Conservation (phyloP, 2,797 vertebrate species). For the Tenualosa ilisha region DNA sequence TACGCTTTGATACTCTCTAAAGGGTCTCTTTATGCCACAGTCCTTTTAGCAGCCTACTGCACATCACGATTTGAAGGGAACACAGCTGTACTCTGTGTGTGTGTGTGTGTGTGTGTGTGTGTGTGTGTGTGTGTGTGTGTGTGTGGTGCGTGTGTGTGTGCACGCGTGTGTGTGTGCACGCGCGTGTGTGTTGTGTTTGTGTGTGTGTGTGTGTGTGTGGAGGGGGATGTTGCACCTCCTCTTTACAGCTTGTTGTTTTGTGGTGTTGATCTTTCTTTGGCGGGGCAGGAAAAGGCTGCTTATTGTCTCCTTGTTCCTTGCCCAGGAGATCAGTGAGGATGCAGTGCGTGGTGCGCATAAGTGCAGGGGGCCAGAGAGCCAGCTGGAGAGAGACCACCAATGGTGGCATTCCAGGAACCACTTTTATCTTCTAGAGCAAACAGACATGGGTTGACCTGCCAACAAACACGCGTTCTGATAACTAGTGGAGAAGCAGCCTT, state of each 20-base stretch:
- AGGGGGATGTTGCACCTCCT: no score
- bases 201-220: neutral
- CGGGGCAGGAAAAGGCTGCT: constrained; percentile 29
- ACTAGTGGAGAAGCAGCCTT: constrained; percentile 10
- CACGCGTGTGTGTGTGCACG: neutral
- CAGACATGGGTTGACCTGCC: neutral
- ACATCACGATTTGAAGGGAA: neutral
- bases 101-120: constrained; percentile 24
- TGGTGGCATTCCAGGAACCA: constrained; percentile 25
- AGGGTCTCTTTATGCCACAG: constrained; percentile 22
- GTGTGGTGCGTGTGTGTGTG: neutral
- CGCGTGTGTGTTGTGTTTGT: no score
- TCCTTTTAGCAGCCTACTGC: neutral
- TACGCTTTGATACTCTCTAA: constrained; percentile 35
- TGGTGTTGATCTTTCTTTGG: constrained; percentile 40
- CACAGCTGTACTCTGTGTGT: no score
- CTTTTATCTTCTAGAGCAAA: constrained; percentile 22
- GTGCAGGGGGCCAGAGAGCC: constrained; percentile 63
- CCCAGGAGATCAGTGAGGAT: constrained; percentile 40
- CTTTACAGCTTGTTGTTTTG: no score
- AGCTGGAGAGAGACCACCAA: constrained; percentile 29
- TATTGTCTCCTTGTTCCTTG: constrained; percentile 28
- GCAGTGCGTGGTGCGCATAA: constrained; percentile 42
- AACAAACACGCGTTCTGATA: constrained; percentile 34
- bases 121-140: neutral